Conservation (phyloP, 2,888 invertebrate species). For the Xylophagus ater region DNA sequence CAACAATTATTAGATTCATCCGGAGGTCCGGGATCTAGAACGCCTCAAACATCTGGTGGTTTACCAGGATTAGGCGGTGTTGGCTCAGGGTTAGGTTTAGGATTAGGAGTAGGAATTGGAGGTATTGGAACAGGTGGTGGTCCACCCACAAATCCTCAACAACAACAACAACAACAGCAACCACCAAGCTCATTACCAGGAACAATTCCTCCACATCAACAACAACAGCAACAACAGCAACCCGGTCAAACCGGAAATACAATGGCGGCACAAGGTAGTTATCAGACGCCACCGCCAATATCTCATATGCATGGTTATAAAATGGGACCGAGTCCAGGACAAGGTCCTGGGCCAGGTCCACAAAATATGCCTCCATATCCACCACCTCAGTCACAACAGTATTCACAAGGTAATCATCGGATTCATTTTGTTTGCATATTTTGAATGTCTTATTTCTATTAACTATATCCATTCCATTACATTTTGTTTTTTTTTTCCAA, state of each 20-base stretch:
- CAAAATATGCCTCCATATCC: conserved; percentile 48
- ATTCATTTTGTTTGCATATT: conserved; percentile 3
- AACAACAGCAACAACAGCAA: conserved; percentile 32
- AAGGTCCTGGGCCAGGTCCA: conserved; percentile 40
- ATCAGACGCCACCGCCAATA: conserved; percentile 24
- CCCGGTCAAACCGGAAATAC: conserved; percentile 33
- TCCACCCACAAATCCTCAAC: conserved; percentile 38
- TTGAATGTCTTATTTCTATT: too few species aligned
- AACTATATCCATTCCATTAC: too few species aligned
- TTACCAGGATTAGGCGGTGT: not conserved
- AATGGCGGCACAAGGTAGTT: conserved; percentile 30
- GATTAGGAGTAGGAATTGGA: conserved; percentile 29
- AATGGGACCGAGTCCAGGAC: conserved; percentile 47
- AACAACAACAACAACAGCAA: conserved; percentile 24
- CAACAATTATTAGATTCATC: conserved; percentile 13
- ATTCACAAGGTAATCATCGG: conserved; percentile 41
- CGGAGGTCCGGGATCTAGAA: conserved; percentile 11
- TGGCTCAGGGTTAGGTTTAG: too few species aligned
- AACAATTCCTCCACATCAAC: conserved; percentile 38
- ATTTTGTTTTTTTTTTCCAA: too few species aligned
- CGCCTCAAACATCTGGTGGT: conserved; percentile 8
- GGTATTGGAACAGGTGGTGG: conserved; percentile 39
- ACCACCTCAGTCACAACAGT: conserved; percentile 42
- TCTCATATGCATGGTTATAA: conserved; percentile 48
- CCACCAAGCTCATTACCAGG: conserved; percentile 29